Conservation (phyloP, 2,888 invertebrate genomes). For the Thymelicus lineola region DNA sequence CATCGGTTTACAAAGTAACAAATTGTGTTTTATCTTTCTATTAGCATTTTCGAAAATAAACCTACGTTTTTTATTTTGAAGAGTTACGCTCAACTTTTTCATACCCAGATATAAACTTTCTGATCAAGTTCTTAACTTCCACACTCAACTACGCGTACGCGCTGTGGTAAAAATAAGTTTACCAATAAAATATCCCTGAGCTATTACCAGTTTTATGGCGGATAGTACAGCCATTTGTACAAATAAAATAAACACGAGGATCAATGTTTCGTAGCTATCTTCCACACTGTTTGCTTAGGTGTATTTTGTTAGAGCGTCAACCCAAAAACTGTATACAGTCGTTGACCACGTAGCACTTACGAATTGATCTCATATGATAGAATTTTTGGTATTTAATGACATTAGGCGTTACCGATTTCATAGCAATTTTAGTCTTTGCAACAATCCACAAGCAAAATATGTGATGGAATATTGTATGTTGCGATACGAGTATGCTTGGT, state of each 20-base stretch:
- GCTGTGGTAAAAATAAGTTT: constrained; percentile 34
- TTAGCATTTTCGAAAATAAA: too few species aligned
- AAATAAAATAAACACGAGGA: constrained; percentile 58
- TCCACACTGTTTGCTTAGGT: constrained; percentile 63
- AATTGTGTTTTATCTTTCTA: too few species aligned
- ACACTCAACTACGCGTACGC: constrained; percentile 7
- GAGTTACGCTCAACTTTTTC: not conserved
- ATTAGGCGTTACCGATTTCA: too few species aligned
- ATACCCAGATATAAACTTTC: not conserved
- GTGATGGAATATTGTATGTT: too few species aligned
- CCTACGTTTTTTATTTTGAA: too few species aligned
- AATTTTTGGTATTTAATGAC: too few species aligned
- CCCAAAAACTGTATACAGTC: constrained; percentile 59
- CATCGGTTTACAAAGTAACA: too few species aligned
- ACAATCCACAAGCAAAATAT: too few species aligned
- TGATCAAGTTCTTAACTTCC: not conserved
- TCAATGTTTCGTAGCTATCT: constrained; percentile 53
- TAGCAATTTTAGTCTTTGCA: too few species aligned
- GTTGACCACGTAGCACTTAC: constrained; percentile 41
- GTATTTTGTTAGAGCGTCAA: constrained; percentile 65
- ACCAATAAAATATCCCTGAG: constrained; percentile 53
- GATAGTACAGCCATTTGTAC: constrained; percentile 51
- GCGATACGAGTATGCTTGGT: too few species aligned
- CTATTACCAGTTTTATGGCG: constrained; percentile 55
- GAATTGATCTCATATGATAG: not conserved